Conservation (phyloP, 2,888 invertebrate species). For the Morpho deidamia region DNA sequence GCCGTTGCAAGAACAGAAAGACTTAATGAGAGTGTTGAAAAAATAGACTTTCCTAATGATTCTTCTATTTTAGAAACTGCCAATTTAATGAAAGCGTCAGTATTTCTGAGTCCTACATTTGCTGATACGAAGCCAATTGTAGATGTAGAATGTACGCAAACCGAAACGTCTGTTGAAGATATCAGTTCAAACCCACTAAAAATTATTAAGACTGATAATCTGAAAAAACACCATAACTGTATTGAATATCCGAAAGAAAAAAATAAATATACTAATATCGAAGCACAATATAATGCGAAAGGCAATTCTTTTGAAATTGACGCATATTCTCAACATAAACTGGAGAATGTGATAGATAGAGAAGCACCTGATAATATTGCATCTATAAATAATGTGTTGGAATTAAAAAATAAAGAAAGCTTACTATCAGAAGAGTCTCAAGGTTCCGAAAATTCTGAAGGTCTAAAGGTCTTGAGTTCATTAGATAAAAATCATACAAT, state of each 20-base stretch:
- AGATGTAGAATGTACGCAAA: conserved; percentile 11
- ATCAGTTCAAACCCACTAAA: background rate
- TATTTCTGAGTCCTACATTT: conserved; percentile 64
- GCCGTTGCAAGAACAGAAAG: background rate
- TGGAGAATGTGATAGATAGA: background rate
- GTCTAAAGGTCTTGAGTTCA: conserved; percentile 29
- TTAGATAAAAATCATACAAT: conserved; percentile 27
- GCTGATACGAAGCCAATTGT: conserved; percentile 28
- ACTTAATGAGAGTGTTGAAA: background rate
- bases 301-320: too few relatives aligned
- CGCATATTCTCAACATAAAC: too few relatives aligned
- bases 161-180: conserved; percentile 6
- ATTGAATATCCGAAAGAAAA: too few relatives aligned
- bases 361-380: background rate
- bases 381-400: background rate
- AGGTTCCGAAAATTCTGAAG: conserved; percentile 39
- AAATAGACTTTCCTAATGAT: conserved; percentile 20
- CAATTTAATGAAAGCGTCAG: conserved; percentile 57
- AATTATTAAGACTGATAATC: background rate
- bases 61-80: conserved; percentile 62
- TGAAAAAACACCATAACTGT: too few relatives aligned
- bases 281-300: too few relatives aligned
- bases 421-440: conserved; percentile 14
- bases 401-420: conserved; percentile 10
- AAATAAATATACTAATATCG: too few relatives aligned